Evolutionary conservation across 1,140 invertebrate species (phyloP), one percentile per base, ranked within the genome.

Genomic region (Drosophila insularis): DNA sequence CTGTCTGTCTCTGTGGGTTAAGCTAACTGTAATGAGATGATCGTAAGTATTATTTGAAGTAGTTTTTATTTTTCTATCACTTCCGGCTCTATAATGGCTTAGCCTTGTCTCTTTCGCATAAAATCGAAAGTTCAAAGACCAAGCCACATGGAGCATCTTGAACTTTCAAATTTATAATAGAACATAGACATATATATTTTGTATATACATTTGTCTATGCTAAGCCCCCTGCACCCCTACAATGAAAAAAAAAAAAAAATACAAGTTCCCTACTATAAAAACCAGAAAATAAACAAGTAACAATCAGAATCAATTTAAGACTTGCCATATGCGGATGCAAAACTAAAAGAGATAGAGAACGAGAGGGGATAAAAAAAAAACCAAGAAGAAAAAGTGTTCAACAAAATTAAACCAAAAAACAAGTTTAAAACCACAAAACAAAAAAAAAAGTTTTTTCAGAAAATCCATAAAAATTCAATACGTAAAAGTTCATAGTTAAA

Each of bases 231-330:
- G 1, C 40, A 5, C 19, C 19, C 6, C 43, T 21, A 14, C 10
- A 50, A 19, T 8, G 21, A 8, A 3, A 35, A 2, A 1, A 35
- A 35, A 7, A 55, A 39, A 14, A 60, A 39, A 60, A 68, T 72
- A 71, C 81, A 74, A 82, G 84, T 87, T 87, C 76, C 67, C 64
- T 27, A 0, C 84, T 87, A 87, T 87, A 87, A 87, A 87, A 87
- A 89, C 82, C 82, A 84, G 84, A 77, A 87, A 84, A 89, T 74
- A 84, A 87, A 89, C 84, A 84, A 87, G 80, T 81, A 74, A 64
- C 82, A 80, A 80, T 87, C 84, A 87, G 82, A 87, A 89, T 84
- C 76, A 65, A 55, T 76, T 89, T 62, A 80, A 81, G 61, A 77
- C 59, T 54, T 67, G 76, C 72, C 37, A 80, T 50, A 87, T 71